Conservation (phyloP, 2,888 invertebrate species). For the Drosophila neotestacea region DNA sequence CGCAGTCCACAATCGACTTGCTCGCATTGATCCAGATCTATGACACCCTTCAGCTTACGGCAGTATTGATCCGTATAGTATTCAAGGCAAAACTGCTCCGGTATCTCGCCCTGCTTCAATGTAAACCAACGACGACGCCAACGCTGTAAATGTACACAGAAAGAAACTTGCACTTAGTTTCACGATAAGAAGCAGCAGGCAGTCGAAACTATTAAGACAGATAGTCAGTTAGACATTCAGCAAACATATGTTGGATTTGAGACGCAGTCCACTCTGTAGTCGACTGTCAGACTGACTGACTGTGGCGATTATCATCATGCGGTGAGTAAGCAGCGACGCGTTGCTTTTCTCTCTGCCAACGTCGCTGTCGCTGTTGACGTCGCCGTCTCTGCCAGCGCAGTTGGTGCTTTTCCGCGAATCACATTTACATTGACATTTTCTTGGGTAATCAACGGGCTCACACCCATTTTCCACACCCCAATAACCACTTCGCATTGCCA, state of each 20-base stretch:
- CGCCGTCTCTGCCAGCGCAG: constrained; percentile 28
- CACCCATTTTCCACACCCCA: constrained; percentile 23
- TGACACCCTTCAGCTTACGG: constrained; percentile 93
- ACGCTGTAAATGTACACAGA: constrained; percentile 87
- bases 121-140: constrained; percentile 98
- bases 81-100: constrained; percentile 96
- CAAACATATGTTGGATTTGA: constrained; percentile 38
- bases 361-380: constrained; percentile 21
- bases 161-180: constrained; percentile 35
- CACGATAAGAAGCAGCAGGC: constrained; percentile 34
- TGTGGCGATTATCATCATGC: constrained; percentile 30
- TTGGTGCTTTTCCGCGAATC: constrained; percentile 65
- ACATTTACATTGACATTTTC: constrained; percentile 69
- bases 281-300: constrained; percentile 16
- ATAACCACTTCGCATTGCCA: constrained; percentile 32
- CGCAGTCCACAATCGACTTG: constrained; percentile 95
- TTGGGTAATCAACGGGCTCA: constrained; percentile 54
- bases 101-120: constrained; percentile 95
- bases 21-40: constrained; percentile 98
- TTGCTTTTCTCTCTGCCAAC: constrained; percentile 10
- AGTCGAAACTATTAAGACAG: constrained; percentile 10
- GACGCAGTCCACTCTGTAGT: background rate
- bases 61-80: constrained; percentile 96
- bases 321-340: constrained; percentile 58
- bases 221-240: background rate